These are phyloP conservation scores for Dexiosoma caninum DNA, from an alignment of 2,888 invertebrate species.

Conservation along the genomic window DNA sequence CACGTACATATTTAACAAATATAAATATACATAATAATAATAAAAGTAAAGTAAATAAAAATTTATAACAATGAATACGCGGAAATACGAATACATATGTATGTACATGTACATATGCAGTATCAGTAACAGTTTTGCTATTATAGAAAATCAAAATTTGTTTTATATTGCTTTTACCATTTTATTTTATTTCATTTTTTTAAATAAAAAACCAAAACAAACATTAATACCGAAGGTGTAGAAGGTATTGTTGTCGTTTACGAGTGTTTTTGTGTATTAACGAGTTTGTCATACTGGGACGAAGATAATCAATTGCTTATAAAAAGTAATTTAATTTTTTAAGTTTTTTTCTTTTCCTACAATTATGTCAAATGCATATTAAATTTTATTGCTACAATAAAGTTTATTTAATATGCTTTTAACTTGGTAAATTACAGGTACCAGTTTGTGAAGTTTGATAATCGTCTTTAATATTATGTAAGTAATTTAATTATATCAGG, in stretches of 20 bases:
- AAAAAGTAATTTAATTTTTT: neutral
- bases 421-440: neutral
- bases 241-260: neutral
- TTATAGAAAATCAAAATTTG: constrained; percentile 9
- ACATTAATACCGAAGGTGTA: neutral
- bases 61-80: constrained; percentile 60
- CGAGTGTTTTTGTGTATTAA: neutral
- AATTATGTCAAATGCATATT: neutral
- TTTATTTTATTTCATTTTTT: neutral
- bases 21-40: constrained; percentile 6
- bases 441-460: neutral
- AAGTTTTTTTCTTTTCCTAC: too few relatives aligned
- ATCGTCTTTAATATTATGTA: neutral
- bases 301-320: neutral
- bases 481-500: neutral
- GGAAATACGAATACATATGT: constrained; percentile 68
- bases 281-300: neutral
- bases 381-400: neutral
- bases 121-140: constrained; percentile 67
- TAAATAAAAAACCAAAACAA: neutral
- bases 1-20: constrained; percentile 59
- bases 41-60: constrained; percentile 45
- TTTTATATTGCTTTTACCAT: neutral
- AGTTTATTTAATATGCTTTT: neutral
- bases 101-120: too few relatives aligned